Percentiles rank a stretch among this genome's conserved stretches.
These are phyloP conservation scores for Eurystomus glaucurus DNA, from an alignment of 2,797 vertebrate species.

Conservation along the genomic window DNA sequence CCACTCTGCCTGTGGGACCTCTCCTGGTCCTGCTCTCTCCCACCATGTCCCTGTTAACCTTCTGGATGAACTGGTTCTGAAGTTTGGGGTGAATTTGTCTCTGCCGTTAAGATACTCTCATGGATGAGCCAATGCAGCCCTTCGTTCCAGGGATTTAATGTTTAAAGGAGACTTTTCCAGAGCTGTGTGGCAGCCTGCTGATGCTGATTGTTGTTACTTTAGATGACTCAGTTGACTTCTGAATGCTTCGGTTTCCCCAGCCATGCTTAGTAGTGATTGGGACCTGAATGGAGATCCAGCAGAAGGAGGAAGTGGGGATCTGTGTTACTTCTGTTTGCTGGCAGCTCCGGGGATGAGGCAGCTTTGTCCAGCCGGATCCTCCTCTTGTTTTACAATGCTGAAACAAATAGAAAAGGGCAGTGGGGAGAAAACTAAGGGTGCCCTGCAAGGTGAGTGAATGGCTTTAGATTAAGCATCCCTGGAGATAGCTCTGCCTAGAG, in stretches of 20 bases:
- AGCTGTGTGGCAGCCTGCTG: not conserved
- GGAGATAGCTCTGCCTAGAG: not conserved
- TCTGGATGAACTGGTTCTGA: not conserved
- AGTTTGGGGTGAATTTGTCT: not conserved
- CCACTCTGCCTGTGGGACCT: not conserved
- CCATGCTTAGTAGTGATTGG: not conserved
- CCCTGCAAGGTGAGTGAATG: accelerated
- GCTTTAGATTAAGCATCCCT: not conserved
- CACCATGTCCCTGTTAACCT: not conserved
- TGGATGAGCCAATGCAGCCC: not conserved
- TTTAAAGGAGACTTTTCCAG: slow-evolving; percentile 11
- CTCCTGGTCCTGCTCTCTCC: not conserved
- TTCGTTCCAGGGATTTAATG: slow-evolving; percentile 11
- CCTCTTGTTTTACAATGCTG: accelerated
- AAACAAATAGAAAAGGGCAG: not conserved
- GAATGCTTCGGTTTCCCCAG: slow-evolving; percentile 13
- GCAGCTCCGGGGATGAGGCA: not conserved
- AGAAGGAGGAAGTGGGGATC: not conserved
- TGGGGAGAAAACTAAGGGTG: not conserved
- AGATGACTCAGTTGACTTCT: slow-evolving; percentile 17
- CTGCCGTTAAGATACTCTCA: not conserved
- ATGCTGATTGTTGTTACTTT: slow-evolving; percentile 6
- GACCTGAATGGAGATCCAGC: not conserved
- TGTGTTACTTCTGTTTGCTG: not conserved
- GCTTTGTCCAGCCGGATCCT: not conserved